Base-by-base conservation (phyloP, 1,140 invertebrate genomes). In the Dendrolimus kikuchii region DNA sequence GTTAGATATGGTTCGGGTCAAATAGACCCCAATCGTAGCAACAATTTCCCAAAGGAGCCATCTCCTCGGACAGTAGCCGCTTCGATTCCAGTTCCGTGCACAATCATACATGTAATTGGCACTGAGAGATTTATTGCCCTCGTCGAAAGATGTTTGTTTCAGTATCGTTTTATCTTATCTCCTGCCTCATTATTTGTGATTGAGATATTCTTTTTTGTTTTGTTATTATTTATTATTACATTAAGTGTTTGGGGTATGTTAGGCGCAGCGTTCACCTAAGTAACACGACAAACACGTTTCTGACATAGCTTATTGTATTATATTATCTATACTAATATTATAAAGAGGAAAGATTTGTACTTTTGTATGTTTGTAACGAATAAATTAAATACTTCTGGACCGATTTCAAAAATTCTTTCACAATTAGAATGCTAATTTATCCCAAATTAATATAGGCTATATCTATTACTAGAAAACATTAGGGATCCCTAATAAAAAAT, bases 51-150 rank as follows among this genome's bases (percentile, higher is more conserved):
- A 55, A 55, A 59, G 68, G 73, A 49, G 61, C 68, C 59, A 74
- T 76, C 66, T 56, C 62, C 61, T 58, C 56, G 53, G 57, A 46
- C 55, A 36, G 39, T 46, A 46, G 58, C 46, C 49, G 40, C 55
- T 66, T 59, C 60, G 62, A 71, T 65, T 68, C 66, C 57, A 54
- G 54, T 23, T 50, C 53, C 52, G 51, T 41, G 36, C 58, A 10
- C 59, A 52, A 76, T 76, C 68, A 71, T 73, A 68, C 53, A 61
- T 59, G 59, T 76, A 76, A 76, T 76, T 76, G 73, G 54, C 60
- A 58, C 44, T 54, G 59, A 59, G 64, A 74, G 66, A 74, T 76
- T 76, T 76, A 74, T 74, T 69, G 62, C 43, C 41, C 59, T 61
- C 64, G 59, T 71, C 65, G 64, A 59, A 49, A 43, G 39, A 59